Evolutionary conservation across 2,113 vertebrate species (phyloP).

Genomic region (Rhagologus leucostigma): DNA sequence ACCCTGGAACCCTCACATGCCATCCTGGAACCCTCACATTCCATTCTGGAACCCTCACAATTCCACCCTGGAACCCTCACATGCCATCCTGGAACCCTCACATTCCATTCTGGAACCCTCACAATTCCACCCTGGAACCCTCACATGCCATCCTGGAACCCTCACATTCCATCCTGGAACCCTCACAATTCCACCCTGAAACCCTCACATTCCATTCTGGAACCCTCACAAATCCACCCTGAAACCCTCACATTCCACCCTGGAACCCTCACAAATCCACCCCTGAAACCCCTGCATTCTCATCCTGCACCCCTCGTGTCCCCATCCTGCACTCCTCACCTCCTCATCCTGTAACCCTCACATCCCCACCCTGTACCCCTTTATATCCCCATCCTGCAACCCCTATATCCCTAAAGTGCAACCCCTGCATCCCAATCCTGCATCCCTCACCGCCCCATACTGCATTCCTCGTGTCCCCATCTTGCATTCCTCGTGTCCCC

Average conservation of each 20-base stretch:
- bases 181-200: too few species aligned
- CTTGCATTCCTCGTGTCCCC: too few species aligned
- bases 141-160: background rate
- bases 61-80: background rate
- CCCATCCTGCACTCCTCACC: background rate
- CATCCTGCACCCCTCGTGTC: background rate
- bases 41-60: background rate
- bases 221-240: background rate
- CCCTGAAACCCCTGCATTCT: background rate
- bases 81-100: background rate
- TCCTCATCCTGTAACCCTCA: too few species aligned
- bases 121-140: background rate
- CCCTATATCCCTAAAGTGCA: background rate
- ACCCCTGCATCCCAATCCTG: background rate
- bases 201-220: too few species aligned
- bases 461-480: background rate
- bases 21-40: too few species aligned
- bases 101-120: background rate
- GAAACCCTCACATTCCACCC: background rate
- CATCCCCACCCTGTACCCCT: background rate
- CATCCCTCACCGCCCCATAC: too few species aligned
- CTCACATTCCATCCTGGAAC: too few species aligned
- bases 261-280: background rate
- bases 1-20: too few species aligned
- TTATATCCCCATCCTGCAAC: background rate